Evolutionary conservation across 2,797 vertebrate species (phyloP), one percentile per base, ranked within the genome.

Genomic region (Hippocampus kuda): DNA sequence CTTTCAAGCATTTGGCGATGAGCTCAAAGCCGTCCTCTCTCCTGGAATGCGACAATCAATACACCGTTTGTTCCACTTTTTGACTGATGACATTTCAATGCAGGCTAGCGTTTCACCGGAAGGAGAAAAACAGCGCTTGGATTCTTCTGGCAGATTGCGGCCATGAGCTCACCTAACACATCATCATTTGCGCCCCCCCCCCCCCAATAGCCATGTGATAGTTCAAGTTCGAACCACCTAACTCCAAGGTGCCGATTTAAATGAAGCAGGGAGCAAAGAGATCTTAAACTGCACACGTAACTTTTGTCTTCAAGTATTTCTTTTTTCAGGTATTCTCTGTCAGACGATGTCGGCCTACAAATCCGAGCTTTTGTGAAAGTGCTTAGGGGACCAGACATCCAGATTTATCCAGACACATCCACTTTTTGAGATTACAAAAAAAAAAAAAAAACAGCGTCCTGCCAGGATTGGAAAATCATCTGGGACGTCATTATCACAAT

Each of bases 21-120:
- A 11, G 38, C 38, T 63, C 20, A 2, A 38, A 34, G 34, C 44
- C 44, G 2, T 13, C 44, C 11, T 13, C 42, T 63, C 62, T 75
- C 57, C 72, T 76, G 74, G 68, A 66, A 59, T 49, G 9, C 56
- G 68, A 70, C 66, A 73, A 78, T 83, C 76, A 83, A 81, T 84
- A 76, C 65, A 38, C 15, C 68, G 69, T 74, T 74, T 75, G 56
- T 69, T 24, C 57, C 41, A 15, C 62, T 72, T 70, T 71, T 34
- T 49, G 4, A 27, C n/a, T 67, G 66, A 75, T 77, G 66, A 63
- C 69, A 73, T 75, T 74, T 68, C 57, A 64, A 64, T 68, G 51
- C 54, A 63, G 38, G 42, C 38, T n/a, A 63, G 10, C 53, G 65
- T 71, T 75, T 70, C 66, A 75, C 77, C 67, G 4, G 20, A 78